Percentiles rank a stretch among this genome's conserved stretches.
These are phyloP conservation scores for Gambusia holbrooki DNA, from an alignment of 2,113 vertebrate genomes.

Conservation along the genomic window DNA sequence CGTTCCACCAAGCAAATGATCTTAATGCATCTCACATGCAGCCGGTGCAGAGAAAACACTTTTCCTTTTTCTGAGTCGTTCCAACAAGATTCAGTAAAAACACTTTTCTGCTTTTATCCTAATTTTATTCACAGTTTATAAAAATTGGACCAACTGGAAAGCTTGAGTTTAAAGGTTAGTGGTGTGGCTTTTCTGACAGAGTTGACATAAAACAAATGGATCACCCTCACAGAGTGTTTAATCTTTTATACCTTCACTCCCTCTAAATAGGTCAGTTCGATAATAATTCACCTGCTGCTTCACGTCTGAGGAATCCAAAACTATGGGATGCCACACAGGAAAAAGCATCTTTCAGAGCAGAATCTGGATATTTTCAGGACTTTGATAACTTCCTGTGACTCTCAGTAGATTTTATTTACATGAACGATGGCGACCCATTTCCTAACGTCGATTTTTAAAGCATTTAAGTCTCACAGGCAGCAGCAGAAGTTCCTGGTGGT, in stretches of 20 bases:
- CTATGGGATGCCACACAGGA: too few species aligned
- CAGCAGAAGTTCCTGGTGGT: neutral
- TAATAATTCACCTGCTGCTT: neutral
- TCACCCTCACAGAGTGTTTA: neutral
- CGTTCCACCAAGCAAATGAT: constrained; percentile 16
- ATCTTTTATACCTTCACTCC: neutral
- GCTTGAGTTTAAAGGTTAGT: neutral
- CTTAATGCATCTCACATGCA: constrained; percentile 6
- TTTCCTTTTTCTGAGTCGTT: neutral
- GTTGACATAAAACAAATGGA: neutral
- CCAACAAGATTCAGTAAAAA: constrained; percentile 14
- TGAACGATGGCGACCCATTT: too few species aligned
- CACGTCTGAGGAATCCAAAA: neutral
- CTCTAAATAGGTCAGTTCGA: neutral
- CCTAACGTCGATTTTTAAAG: neutral
- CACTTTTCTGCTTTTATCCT: neutral
- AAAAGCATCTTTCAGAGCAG: too few species aligned
- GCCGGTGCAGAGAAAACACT: neutral
- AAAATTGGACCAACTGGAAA: neutral
- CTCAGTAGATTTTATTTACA: too few species aligned
- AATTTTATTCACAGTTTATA: neutral
- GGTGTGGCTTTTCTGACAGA: neutral
- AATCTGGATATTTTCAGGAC: too few species aligned
- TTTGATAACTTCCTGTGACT: too few species aligned
- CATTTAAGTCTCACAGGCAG: neutral